Percentiles rank a stretch among this genome's conserved stretches.
These are phyloP conservation scores for Tichodroma muraria DNA, from an alignment of 2,113 vertebrate species.

Conservation along the genomic window DNA sequence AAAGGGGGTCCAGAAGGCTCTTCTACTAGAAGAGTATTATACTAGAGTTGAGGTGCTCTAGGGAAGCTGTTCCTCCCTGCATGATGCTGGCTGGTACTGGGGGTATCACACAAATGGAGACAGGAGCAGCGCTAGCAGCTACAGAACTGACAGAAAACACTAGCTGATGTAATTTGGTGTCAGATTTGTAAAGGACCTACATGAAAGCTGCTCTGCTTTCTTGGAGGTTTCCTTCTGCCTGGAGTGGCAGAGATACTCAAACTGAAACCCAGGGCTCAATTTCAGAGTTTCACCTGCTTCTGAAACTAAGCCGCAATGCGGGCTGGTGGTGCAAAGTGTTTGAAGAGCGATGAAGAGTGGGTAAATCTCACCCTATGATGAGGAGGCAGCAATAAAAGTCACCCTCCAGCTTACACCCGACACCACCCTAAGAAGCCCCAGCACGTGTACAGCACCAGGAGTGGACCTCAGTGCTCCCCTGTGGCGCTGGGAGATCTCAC, in stretches of 20 bases:
- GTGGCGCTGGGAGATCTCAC: background rate
- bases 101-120: background rate
- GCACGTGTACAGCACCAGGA: background rate
- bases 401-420: background rate
- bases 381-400: background rate
- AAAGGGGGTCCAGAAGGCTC: background rate
- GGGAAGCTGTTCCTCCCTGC: background rate
- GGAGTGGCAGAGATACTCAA: background rate
- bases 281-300: constrained; percentile 39
- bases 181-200: background rate
- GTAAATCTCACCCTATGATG: background rate
- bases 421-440: background rate
- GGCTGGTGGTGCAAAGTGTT: background rate
- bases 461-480: background rate
- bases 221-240: constrained; percentile 18
- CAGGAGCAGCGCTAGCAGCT: background rate
- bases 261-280: background rate
- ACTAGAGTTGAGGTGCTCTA: background rate
- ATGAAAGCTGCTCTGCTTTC: background rate
- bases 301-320: background rate
- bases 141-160: background rate
- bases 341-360: background rate
- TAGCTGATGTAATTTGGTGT: background rate
- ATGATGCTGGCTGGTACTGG: background rate
- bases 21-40: no score